Base-by-base conservation (phyloP, 2,797 vertebrate genomes). In the Okamejei kenojei region DNA sequence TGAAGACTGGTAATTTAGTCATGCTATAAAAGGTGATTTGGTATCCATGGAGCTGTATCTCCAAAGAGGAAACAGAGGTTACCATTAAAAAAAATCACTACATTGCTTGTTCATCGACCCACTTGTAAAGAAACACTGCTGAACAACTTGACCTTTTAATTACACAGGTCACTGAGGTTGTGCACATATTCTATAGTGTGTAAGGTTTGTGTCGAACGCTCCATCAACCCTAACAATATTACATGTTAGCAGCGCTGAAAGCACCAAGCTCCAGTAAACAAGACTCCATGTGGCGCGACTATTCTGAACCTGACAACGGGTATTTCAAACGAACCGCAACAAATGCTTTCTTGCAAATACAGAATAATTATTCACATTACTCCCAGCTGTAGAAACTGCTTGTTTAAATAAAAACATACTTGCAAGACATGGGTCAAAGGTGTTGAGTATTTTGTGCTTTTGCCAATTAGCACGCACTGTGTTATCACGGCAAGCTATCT, bases 311-410 rank as follows among this genome's bases (percentile, higher is more conserved):
- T 88, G 63, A 88, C 84, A 88, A 19, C 84, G 68, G 21, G 63
- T 35, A 68, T 68, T 88, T 65, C 15, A 88, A 68, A 88, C 35
- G 17, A 88, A 88, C 15, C 32, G 35, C 84, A 78, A 78, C 77
- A 88, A 68, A 86, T 86, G 63, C 68, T 88, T 88, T 88, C n/a
- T 35, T 88, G 21, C 8, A 35, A 88, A 68, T 88, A 61, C 84
- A 68, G n/a, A 35, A 88, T 88, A 65, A 88, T 88, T 65, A 88
- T 88, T 88, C n/a, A 68, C 35, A 88, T 88, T 88, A 68, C 17
- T 88, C 65, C 61, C 61, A 88, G 84, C 84, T 88, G 84, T 65
- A 68, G n/a, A 68, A 88, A 23, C 1, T 21, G n/a, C 84, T 68
- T n/a, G 68, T 35, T 68, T 88, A 35, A 68, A 35, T 68, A 29